Evolutionary conservation across 2,888 invertebrate species (phyloP).

Genomic region (Chymomyza amoena): DNA sequence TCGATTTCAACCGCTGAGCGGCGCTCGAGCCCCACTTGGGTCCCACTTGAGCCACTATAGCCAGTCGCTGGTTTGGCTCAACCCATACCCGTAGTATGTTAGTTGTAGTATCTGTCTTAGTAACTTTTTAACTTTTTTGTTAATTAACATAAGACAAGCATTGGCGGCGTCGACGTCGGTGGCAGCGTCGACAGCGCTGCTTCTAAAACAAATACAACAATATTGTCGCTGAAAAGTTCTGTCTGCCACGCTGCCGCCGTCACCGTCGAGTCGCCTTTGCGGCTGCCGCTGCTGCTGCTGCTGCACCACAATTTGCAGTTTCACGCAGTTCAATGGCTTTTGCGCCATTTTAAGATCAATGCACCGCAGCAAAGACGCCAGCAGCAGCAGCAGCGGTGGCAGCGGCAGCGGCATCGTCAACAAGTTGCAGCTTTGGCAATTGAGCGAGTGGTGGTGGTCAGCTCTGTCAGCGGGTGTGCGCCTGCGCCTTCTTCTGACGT

Average conservation of each 20-base stretch:
- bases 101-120: no score
- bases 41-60: background rate
- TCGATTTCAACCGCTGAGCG: slow-evolving; percentile 42
- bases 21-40: background rate
- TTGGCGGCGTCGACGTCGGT: background rate
- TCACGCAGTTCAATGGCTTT: slow-evolving; percentile 76
- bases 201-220: background rate
- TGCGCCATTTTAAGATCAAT: slow-evolving; percentile 78
- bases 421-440: background rate
- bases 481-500: background rate
- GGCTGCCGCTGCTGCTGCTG: background rate
- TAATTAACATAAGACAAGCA: background rate
- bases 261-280: slow-evolving; percentile 23
- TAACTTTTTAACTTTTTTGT: background rate
- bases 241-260: slow-evolving; percentile 17
- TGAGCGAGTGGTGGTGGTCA: slow-evolving; percentile 1
- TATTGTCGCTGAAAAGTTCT: slow-evolving; percentile 37
- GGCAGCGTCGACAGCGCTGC: background rate
- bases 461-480: background rate
- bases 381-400: slow-evolving; percentile 4
- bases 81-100: background rate
- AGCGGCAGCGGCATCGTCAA: slow-evolving; percentile 12
- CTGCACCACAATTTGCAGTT: slow-evolving; percentile 7
- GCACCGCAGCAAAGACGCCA: slow-evolving; percentile 61
- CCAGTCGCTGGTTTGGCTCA: slow-evolving; percentile 5